Percentiles rank a stretch among this genome's conserved stretches.
phyloP scores from a whole-genome alignment of 2,113 vertebrate genomes.

The Pituophis catenifer region DNA sequence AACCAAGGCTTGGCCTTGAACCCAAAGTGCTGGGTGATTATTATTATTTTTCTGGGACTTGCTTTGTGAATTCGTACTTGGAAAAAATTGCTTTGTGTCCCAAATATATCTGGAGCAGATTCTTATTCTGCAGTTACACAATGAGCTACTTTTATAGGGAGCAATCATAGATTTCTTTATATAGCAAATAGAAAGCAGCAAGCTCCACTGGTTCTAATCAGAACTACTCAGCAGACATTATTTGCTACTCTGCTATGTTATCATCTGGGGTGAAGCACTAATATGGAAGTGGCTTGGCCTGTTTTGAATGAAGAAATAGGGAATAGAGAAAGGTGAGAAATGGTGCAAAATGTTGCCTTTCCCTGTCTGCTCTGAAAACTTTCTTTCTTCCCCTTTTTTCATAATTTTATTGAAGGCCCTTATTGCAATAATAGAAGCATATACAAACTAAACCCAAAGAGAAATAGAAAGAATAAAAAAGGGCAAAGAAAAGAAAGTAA shows the following conservation, averaged over 20 bases:
- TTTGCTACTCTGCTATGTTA: fast-evolving
- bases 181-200: not conserved
- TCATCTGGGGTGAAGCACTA: not conserved
- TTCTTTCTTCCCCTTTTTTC: not conserved
- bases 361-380: not conserved
- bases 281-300: too few relatives aligned
- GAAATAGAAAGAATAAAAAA: not conserved
- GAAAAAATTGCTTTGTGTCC: not conserved
- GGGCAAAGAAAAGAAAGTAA: not conserved
- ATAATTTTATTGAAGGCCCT: not conserved
- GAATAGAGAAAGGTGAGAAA: not conserved
- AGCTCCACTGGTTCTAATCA: not conserved
- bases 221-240: not conserved
- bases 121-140: not conserved
- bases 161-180: not conserved
- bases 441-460: not conserved
- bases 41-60: not conserved
- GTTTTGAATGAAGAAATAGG: too few relatives aligned
- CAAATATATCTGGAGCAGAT: not conserved
- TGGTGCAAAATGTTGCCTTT: not conserved
- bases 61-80: not conserved
- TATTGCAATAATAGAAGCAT: not conserved
- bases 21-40: not conserved
- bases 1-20: not conserved
- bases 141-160: not conserved